Evolutionary conservation across 2,888 invertebrate species (phyloP).

Genomic region (Homarus gammarus): DNA sequence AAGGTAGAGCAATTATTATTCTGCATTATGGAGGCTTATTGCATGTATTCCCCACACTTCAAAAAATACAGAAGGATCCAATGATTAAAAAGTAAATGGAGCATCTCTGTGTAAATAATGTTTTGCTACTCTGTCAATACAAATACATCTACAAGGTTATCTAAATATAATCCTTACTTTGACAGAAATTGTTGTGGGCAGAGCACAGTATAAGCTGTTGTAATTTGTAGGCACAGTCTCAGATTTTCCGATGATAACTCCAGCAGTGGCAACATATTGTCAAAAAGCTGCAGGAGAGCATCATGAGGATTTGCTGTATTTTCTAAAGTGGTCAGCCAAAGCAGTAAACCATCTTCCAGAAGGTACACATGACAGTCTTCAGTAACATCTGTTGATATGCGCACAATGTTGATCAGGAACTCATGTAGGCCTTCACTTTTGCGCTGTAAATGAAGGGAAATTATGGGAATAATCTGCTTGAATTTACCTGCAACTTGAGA

Average conservation of each 20-base stretch:
- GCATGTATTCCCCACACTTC: too few relatives aligned
- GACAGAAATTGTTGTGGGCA: conserved; percentile 72
- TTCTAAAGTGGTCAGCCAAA: conserved; percentile 92
- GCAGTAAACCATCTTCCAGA: conserved; percentile 93
- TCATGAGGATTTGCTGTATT: conserved; percentile 82
- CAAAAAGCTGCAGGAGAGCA: conserved; percentile 85
- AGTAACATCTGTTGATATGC: conserved; percentile 87
- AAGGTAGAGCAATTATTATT: too few relatives aligned
- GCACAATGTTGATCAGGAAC: conserved; percentile 84
- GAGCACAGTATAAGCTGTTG: conserved; percentile 82
- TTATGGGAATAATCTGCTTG: too few relatives aligned
- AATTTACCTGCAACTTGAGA: too few relatives aligned
- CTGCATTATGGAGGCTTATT: too few relatives aligned
- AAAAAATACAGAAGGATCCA: too few relatives aligned
- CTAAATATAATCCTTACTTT: conserved; percentile 41
- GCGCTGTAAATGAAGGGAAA: conserved; percentile 78
- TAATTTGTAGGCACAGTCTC: conserved; percentile 88
- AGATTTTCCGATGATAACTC: conserved; percentile 91
- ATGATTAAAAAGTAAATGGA: too few relatives aligned
- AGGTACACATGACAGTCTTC: conserved; percentile 92
- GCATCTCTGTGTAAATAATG: too few relatives aligned
- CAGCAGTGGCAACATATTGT: conserved; percentile 87
- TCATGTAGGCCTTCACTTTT: conserved; percentile 81
- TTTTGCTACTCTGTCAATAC: too few relatives aligned
- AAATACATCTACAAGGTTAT: not conserved